These are phyloP conservation scores for Spongilla lacustris DNA, from an alignment of 37 sponge, comb jelly and placozoan genomes.

Conservation along the genomic window DNA sequence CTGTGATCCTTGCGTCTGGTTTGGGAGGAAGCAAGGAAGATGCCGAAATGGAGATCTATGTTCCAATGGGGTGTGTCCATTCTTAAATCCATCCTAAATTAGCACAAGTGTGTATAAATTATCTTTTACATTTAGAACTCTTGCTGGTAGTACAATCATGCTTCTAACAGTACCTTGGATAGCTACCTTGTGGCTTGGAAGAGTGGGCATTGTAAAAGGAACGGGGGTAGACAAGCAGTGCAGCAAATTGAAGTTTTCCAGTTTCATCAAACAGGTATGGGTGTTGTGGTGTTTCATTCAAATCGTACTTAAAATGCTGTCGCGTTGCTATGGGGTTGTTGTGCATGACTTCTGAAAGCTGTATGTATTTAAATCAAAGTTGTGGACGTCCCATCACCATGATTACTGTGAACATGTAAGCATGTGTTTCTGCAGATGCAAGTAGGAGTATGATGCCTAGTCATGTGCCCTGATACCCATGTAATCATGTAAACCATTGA, in stretches of 20 bases:
- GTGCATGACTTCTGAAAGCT: neutral
- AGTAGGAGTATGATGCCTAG: too few species aligned
- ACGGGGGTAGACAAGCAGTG: slow-evolving; percentile 55
- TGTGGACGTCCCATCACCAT: too few species aligned
- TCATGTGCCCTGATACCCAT: too few species aligned
- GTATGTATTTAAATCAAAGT: too few species aligned
- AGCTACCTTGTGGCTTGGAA: slow-evolving; percentile 80
- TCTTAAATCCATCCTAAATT: neutral
- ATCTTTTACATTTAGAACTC: slow-evolving; percentile 48
- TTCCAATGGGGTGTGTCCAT: slow-evolving; percentile 88
- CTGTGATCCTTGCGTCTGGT: slow-evolving; percentile 90
- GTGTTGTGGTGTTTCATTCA: too few species aligned
- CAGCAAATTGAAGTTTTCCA: slow-evolving; percentile 44
- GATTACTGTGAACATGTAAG: too few species aligned
- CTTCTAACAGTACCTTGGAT: slow-evolving; percentile 91
- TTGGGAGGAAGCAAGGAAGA: slow-evolving; percentile 63
- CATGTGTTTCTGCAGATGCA: too few species aligned
- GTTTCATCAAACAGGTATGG: slow-evolving; percentile 74
- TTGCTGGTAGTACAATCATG: slow-evolving; percentile 97
- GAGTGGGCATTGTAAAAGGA: slow-evolving; percentile 79
- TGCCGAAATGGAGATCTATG: slow-evolving; percentile 80
- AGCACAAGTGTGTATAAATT: neutral
- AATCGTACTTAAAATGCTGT: too few species aligned
- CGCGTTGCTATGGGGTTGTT: too few species aligned
- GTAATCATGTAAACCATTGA: too few species aligned